Evolutionary conservation across 2,113 vertebrate genomes (phyloP), one percentile per base, ranked within the genome.

Genomic region (Propithecus coquereli): DNA sequence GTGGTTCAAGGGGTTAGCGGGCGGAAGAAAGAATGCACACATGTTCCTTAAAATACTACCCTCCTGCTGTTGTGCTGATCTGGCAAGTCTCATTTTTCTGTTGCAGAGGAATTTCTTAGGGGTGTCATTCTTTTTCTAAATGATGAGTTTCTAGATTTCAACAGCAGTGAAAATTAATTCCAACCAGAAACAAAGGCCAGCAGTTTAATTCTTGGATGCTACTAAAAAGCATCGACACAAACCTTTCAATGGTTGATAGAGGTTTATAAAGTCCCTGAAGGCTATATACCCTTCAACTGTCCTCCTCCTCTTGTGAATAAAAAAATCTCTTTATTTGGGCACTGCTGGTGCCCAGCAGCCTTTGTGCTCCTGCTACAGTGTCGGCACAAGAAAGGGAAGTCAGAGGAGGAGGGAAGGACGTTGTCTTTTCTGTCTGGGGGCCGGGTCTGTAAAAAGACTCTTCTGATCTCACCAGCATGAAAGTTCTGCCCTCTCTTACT

Each of bases 121-220:
- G 37, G 43, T 76, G 16, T 86, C n/a, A 8, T 23, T 63, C 8
- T 25, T 74, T 59, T 50, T 76, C 50, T 76, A 34, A 96, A 91
- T 76, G 47, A 85, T 23, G 3, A 93, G 50, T 37, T 79, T 59
- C 79, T 84, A 93, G 85, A 59, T 54, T 87, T 90, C 37, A 68
- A 20, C 11, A 47, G 57, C 57, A 47, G 10, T 71, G 71, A 91
- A 96, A 96, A 74, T 96, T 40, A 96, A 90, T 96, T 97, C 1
- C 83, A 91, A 7, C 34, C 59, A 73, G 77, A 95, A 97, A 70
- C 87, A 87, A 85, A 97, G 79, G 7, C 66, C 87, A 94, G 87
- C 30, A n/a, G 8, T 52, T 32, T 54, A 37, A 66, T 90, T 93
- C 87, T 87, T 92, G 73, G 47, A 86, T 90, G 32, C 10, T 80